These are phyloP conservation scores for Arrhopalites spinosus DNA, from an alignment of 2,888 invertebrate species.

Conservation along the genomic window DNA sequence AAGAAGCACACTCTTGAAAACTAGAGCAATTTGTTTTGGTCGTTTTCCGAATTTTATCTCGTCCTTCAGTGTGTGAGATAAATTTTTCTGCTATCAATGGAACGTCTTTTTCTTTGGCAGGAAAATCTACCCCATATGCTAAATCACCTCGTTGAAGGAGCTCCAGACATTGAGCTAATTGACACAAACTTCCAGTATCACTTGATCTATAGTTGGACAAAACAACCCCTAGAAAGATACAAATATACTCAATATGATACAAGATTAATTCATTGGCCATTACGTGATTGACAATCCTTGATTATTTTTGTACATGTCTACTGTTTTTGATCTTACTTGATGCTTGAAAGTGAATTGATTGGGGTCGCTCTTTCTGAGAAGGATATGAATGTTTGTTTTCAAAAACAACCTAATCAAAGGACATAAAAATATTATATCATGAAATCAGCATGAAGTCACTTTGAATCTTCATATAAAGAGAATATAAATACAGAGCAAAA, in stretches of 20 bases:
- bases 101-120: constrained; percentile 71
- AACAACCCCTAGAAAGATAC: constrained; percentile 35
- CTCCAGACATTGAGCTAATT: constrained; percentile 79
- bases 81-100: constrained; percentile 83
- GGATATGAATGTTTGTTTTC: constrained; percentile 78
- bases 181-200: constrained; percentile 66
- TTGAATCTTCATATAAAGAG: not conserved
- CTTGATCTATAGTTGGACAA: constrained; percentile 69
- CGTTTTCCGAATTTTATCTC: constrained; percentile 37
- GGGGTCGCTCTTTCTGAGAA: constrained; percentile 84
- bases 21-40: constrained; percentile 38
- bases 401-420: constrained; percentile 72
- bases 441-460: too few species aligned
- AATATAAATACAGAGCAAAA: not conserved
- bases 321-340: constrained; percentile 63
- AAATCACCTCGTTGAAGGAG: constrained; percentile 75
- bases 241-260: not conserved
- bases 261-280: not conserved
- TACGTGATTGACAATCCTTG: too few species aligned
- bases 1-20: constrained; percentile 44
- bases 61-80: constrained; percentile 66
- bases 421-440: constrained; percentile 39
- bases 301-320: not conserved
- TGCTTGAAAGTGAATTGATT: constrained; percentile 81
- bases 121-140: constrained; percentile 72